Evolutionary conservation across 2,113 vertebrate species (phyloP).

Genomic region (Tyto alba): DNA sequence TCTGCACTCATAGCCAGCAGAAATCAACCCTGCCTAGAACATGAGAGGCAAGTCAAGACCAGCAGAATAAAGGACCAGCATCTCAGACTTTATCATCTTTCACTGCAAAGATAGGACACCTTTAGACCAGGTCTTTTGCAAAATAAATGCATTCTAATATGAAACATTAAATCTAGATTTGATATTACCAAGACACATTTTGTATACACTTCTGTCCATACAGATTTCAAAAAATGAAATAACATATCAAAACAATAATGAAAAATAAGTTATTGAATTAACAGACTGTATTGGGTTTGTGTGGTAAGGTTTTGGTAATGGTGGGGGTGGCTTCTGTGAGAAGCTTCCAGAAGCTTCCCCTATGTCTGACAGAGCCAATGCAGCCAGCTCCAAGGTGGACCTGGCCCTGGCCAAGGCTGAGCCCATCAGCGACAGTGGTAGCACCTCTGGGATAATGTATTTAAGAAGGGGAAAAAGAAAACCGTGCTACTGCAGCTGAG

Average conservation of each 20-base stretch:
- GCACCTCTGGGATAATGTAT: rapidly evolving
- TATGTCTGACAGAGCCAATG: background rate
- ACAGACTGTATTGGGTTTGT: background rate
- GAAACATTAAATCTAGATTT: background rate
- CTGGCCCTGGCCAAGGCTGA: too few species aligned
- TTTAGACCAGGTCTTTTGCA: background rate
- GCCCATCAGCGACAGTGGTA: too few species aligned
- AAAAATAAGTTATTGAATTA: background rate
- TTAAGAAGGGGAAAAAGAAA: background rate
- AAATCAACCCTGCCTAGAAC: background rate
- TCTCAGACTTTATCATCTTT: background rate
- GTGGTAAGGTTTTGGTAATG: background rate
- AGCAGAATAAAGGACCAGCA: background rate
- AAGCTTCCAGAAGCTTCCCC: background rate
- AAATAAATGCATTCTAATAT: background rate
- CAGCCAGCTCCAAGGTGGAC: background rate
- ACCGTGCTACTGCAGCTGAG: background rate
- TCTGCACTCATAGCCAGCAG: background rate
- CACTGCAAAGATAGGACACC: background rate
- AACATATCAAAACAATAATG: background rate
- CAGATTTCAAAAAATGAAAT: background rate
- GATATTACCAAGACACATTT: background rate
- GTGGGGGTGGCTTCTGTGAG: background rate
- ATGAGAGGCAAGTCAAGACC: background rate
- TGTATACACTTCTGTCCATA: background rate